A percentile compares a stretch with the other conserved stretches of the same genome.
Evolutionary conservation across 2,797 vertebrate genomes (phyloP).

Genomic region (Mormyrus proboscirostris): DNA sequence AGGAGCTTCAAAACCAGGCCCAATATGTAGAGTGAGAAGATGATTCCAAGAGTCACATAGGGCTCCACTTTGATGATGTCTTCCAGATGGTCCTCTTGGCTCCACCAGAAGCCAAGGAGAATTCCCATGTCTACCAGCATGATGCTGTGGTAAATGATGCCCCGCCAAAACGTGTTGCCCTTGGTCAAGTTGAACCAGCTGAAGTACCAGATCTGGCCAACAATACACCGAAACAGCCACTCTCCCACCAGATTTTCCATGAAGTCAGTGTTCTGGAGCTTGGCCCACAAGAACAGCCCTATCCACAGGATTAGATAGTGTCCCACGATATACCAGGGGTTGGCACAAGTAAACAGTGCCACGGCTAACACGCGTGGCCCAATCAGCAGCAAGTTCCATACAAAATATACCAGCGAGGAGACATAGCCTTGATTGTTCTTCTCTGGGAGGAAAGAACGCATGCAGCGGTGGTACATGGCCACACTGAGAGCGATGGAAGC

Average conservation of each 20-base stretch:
- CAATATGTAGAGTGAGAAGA: slow-evolving; percentile 41
- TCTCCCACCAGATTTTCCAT: slow-evolving; percentile 62
- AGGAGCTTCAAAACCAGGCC: slow-evolving; percentile 57
- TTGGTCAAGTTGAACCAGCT: slow-evolving; percentile 73
- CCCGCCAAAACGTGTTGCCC: slow-evolving; percentile 51
- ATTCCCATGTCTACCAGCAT: slow-evolving; percentile 59
- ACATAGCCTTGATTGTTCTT: slow-evolving; percentile 45
- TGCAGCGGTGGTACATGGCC: slow-evolving; percentile 72
- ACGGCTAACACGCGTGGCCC: slow-evolving; percentile 62
- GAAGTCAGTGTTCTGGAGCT: slow-evolving; percentile 61
- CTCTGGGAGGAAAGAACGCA: slow-evolving; percentile 66
- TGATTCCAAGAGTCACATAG: fast-evolving
- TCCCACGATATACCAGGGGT: slow-evolving; percentile 56
- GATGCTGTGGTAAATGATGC: slow-evolving; percentile 62
- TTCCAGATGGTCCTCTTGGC: slow-evolving; percentile 18
- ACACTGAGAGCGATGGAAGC: slow-evolving; percentile 63
- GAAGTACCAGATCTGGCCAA: slow-evolving; percentile 83
- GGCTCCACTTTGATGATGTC: neutral
- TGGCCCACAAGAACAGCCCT: slow-evolving; percentile 63
- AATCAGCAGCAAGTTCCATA: slow-evolving; percentile 80
- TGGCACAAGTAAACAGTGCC: slow-evolving; percentile 66
- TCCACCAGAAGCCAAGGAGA: slow-evolving; percentile 60
- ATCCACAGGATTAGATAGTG: slow-evolving; percentile 74
- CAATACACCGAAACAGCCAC: slow-evolving; percentile 65
- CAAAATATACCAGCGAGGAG: slow-evolving; percentile 61